These are phyloP conservation scores for Ophion costatus DNA, from an alignment of 2,888 invertebrate species.

Conservation along the genomic window DNA sequence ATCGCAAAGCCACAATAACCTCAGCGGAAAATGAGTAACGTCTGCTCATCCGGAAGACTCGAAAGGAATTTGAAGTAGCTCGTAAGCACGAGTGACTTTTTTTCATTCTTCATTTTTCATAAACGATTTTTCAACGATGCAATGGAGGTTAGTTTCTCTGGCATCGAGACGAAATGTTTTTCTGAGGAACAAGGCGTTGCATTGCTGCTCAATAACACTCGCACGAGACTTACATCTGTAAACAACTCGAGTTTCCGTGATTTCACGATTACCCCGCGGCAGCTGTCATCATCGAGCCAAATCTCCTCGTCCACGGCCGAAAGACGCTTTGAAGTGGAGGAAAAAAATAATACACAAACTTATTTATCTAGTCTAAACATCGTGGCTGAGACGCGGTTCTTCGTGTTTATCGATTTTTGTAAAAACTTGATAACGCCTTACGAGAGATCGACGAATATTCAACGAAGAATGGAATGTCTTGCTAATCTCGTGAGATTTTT, in stretches of 20 bases:
- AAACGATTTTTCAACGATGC: constrained; percentile 52
- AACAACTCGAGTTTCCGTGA: constrained; percentile 54
- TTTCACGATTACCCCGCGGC: constrained; percentile 11
- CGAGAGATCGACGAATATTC: constrained; percentile 71
- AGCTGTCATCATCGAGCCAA: constrained; percentile 15
- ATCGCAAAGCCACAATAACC: constrained; percentile 66
- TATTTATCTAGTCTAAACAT: constrained; percentile 56
- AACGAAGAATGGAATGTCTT: constrained; percentile 68
- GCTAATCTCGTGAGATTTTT: constrained; percentile 74
- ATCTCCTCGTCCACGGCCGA: neutral
- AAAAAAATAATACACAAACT: constrained; percentile 37
- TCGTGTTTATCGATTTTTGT: constrained; percentile 76
- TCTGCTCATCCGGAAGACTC: constrained; percentile 55
- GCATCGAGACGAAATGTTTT: constrained; percentile 45
- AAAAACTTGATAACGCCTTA: constrained; percentile 70
- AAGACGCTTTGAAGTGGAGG: constrained; percentile 16
- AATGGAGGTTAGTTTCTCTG: constrained; percentile 55
- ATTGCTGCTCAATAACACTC: constrained; percentile 39
- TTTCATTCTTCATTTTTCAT: constrained; percentile 8
- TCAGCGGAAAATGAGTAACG: constrained; percentile 61
- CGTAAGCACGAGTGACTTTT: constrained; percentile 9
- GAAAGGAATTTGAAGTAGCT: constrained; percentile 48
- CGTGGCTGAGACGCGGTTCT: constrained; percentile 59
- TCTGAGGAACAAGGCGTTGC: constrained; percentile 38
- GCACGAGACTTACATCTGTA: constrained; percentile 44